These are phyloP conservation scores for Hypocryptadius cinnamomeus DNA, from an alignment of 2,113 vertebrate genomes.

Conservation along the genomic window DNA sequence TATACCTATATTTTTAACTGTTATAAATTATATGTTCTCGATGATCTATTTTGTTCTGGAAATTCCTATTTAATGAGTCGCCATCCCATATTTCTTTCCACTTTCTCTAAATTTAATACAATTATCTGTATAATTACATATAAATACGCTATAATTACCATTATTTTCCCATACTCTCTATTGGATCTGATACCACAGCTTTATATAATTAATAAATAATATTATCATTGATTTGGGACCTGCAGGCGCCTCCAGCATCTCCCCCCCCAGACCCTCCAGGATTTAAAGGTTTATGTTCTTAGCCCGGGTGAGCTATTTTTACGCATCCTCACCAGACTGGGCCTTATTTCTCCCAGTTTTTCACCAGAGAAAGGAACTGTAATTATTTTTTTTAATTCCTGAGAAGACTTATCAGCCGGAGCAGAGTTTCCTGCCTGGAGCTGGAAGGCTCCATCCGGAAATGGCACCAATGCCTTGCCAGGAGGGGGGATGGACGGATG, in stretches of 20 bases:
- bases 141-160: not conserved
- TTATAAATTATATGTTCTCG: not conserved
- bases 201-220: not conserved
- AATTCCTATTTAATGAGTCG: not conserved
- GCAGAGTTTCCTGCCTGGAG: constrained; percentile 55
- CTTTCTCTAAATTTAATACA: not conserved
- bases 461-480: not conserved
- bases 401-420: constrained; percentile 20
- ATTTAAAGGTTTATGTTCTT: constrained; percentile 59
- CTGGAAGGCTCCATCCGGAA: constrained; percentile 44
- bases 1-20: not conserved
- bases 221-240: not conserved
- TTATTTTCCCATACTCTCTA: not conserved
- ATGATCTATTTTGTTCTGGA: not conserved
- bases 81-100: not conserved
- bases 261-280: not conserved
- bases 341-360: not conserved
- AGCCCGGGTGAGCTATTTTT: constrained; percentile 41
- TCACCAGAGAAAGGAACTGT: not conserved
- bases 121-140: not conserved
- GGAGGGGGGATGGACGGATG: not conserved
- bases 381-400: not conserved
- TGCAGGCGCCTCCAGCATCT: not conserved
- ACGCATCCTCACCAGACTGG: not conserved
- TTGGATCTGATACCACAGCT: not conserved